Evolutionary conservation across 2,113 vertebrate genomes (phyloP).

Genomic region (Gulo gulo): DNA sequence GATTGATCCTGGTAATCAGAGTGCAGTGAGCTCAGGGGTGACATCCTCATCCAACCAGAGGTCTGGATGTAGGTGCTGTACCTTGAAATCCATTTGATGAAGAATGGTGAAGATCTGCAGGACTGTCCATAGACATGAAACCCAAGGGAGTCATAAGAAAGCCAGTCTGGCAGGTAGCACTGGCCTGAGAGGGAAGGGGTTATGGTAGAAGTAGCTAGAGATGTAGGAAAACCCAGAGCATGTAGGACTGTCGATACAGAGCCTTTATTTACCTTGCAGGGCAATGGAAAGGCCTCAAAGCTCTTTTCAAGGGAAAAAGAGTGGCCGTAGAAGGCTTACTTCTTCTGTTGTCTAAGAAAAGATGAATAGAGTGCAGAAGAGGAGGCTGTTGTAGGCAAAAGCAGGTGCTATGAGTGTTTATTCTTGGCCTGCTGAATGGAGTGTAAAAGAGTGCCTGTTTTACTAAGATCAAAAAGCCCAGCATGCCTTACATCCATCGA

Average conservation of each 20-base stretch:
- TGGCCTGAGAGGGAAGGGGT: not conserved
- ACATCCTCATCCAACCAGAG: not conserved
- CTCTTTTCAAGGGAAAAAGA: not conserved
- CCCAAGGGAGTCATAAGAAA: not conserved
- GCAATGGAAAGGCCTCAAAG: not conserved
- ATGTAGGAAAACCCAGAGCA: not conserved
- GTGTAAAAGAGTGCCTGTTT: fast-evolving
- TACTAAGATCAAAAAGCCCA: not conserved
- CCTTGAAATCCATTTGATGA: not conserved
- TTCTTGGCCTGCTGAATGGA: too few relatives aligned
- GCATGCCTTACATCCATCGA: not conserved
- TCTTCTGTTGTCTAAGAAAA: not conserved
- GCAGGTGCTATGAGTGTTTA: not conserved
- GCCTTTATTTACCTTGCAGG: not conserved
- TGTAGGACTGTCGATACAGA: fast-evolving
- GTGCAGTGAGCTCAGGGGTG: fast-evolving
- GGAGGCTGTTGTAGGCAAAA: not conserved
- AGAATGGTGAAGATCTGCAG: not conserved
- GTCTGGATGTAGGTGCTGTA: fast-evolving
- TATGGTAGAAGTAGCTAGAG: fast-evolving
- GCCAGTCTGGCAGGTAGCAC: not conserved
- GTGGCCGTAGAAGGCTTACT: not conserved
- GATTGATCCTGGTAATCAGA: not conserved
- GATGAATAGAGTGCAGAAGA: not conserved
- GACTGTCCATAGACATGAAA: not conserved